phyloP scores from a whole-genome alignment of 2,113 vertebrate species.

The Oryzias woworae region DNA sequence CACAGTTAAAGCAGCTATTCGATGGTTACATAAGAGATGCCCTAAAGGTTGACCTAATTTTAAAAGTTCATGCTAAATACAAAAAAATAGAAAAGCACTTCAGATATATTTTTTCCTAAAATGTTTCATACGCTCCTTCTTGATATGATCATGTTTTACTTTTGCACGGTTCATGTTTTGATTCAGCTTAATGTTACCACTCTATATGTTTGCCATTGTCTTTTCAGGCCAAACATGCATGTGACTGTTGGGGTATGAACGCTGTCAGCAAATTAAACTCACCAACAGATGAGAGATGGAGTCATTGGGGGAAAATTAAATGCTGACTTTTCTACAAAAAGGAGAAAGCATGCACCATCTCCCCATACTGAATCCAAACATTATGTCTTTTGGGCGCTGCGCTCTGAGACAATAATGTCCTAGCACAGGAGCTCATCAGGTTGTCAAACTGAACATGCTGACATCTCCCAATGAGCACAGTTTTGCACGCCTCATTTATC shows the following conservation, averaged over 20 bases:
- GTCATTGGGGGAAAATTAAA: slow-evolving; percentile 57
- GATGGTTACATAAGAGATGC: no score
- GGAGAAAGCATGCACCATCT: slow-evolving; percentile 49
- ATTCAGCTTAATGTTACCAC: no score
- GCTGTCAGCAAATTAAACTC: slow-evolving; percentile 24
- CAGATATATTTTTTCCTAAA: no score
- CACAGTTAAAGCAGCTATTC: no score
- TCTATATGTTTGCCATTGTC: not conserved
- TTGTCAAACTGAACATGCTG: slow-evolving; percentile 37
- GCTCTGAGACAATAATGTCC: slow-evolving; percentile 54
- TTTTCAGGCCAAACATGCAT: not conserved
- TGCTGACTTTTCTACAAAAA: slow-evolving; percentile 44
- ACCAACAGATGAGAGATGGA: slow-evolving; percentile 39
- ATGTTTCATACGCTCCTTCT: no score
- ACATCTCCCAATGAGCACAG: slow-evolving; percentile 49
- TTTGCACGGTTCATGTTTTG: no score
- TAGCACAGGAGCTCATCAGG: slow-evolving; percentile 35
- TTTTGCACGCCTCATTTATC: slow-evolving; percentile 57
- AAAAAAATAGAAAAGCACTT: no score
- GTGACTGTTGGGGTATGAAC: slow-evolving; percentile 41
- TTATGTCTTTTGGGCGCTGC: slow-evolving; percentile 36
- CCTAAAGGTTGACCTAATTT: no score
- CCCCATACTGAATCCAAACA: slow-evolving; percentile 45
- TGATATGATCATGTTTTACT: no score
- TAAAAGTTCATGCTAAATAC: no score